Evolutionary conservation across 2,888 invertebrate genomes (phyloP), one percentile per base, ranked within the genome.

Genomic region (Lissonota sp.): DNA sequence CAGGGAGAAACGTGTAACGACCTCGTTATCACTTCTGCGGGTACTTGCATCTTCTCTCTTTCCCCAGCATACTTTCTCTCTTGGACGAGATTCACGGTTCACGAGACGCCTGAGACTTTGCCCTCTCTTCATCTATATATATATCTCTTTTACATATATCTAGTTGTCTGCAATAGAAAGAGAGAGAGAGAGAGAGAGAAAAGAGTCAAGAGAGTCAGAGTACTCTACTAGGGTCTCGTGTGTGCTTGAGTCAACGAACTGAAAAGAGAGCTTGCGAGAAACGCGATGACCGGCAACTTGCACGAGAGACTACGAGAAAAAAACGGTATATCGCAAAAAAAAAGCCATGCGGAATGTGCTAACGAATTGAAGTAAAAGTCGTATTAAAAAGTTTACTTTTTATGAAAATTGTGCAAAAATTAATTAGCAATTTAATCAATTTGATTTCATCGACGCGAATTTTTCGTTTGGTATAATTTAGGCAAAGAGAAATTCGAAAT

Each of bases 21-120:
- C 80, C 80, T 83, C 81, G 80, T 84, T 84, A 84, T 83, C 81
- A 79, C 77, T 74, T 57, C 40, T 70, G 64, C 46, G 44, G 7
- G 51, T 49, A 51, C 73, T 71, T 64, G 64, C 64, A 55, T 51
- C 60, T 58, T 49, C 42, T 53, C 53, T 39, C 60, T 63, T 71
- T 70, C 57, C 57, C 57, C 64, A 77, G 74, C 70, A 6, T 16
- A 74, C 53, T 60, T 71, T 77, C 39, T 63, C 55, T 0, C 53
- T 40, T 40, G 53, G 73, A 77, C 64, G 58, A 40, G 58, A 42
- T 77, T 73, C 73, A 81, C 73, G 73, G 73, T 77, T 81, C 64
- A 70, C 73, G 60, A 55, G 69, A 77, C 72, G 49, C 72, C 66
- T 67, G 57, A 76, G 72, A 64, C 53, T 60, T 49, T 69, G 64